These are phyloP conservation scores for Holcopasites calliopsidis DNA, from an alignment of 1,140 invertebrate genomes.

Conservation along the genomic window DNA sequence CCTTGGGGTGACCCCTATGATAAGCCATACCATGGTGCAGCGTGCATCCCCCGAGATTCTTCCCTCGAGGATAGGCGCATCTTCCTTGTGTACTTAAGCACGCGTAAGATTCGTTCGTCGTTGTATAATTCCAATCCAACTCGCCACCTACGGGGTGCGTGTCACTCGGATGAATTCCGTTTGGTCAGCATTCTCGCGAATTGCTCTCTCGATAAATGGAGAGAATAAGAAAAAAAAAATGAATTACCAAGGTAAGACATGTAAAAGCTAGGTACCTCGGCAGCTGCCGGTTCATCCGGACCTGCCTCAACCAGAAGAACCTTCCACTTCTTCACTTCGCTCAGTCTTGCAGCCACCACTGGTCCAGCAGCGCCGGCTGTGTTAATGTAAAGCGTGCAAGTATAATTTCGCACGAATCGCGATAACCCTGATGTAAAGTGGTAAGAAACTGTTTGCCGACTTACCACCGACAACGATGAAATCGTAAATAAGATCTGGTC, in stretches of 20 bases:
- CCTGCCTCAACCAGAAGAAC: constrained; percentile 82
- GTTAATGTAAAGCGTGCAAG: neutral
- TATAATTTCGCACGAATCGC: too few relatives aligned
- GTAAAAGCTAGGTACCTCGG: constrained; percentile 68
- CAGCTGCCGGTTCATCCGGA: constrained; percentile 73
- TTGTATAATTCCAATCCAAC: constrained; percentile 94
- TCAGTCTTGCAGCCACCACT: constrained; percentile 75
- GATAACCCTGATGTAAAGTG: too few relatives aligned
- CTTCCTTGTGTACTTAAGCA: constrained; percentile 83
- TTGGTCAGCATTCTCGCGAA: neutral
- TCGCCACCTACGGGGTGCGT: constrained; percentile 83
- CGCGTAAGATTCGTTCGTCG: constrained; percentile 89
- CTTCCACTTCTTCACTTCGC: constrained; percentile 73
- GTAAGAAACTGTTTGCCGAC: too few relatives aligned
- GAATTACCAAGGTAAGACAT: constrained; percentile 62
- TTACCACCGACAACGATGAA: constrained; percentile 90
- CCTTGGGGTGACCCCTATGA: constrained; percentile 82
- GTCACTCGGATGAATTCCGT: neutral
- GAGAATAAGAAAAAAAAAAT: neutral
- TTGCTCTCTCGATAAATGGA: neutral
- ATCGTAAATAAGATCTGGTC: constrained; percentile 81
- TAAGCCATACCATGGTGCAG: constrained; percentile 86
- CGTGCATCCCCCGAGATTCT: constrained; percentile 81
- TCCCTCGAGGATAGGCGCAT: constrained; percentile 76
- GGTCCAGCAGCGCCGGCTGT: constrained; percentile 75